Evolutionary conservation across 2,797 vertebrate species (phyloP), one percentile per base, ranked within the genome.

Genomic region (Cygnus olor): DNA sequence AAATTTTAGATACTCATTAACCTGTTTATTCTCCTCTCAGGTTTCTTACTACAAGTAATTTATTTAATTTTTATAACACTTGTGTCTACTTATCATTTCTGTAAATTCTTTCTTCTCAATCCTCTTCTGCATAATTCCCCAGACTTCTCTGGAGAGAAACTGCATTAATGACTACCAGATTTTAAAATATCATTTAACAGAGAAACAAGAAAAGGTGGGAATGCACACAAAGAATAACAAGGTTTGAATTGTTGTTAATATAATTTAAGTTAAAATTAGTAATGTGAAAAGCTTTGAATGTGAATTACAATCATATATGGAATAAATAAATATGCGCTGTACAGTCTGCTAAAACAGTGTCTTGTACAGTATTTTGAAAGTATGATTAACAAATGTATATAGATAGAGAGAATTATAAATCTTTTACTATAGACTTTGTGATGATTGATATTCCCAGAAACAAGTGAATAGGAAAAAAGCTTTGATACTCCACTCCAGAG

Each of bases 401-500:
- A 60, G 45, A 63, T 66, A 47, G 51, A 82, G 24, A 87, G 47
- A 87, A 82, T 80, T 77, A 92, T 77, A 74, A 90, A 95, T 91
- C 60, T 95, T 90, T 40, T 80, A 81, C 63, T 66, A 24, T 51
- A 78, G 28, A 72, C 66, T 93, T 94, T 73, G 77, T 90, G 82
- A 90, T 88, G 16, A 84, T 11, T 88, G 73, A 88, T 91, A 91
- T 42, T 88, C 42, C 54, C 72, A 56, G 34, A 76, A 83, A 93
- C 60, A 89, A 83, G 14, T 25, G 51, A 78, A 65, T 76, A 40
- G 10, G 14, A 53, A 87, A 71, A 85, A 89, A 91, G 4, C 89
- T 95, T 95, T 94, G 88, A 94, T 96, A 93, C 45, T 77, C 34
- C 68, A 34, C 16, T 94, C 89, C 58, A 79, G 80, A 90, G 66